Base-by-base conservation (phyloP, 2,888 invertebrate species). In the Drosophila stalkeri region DNA sequence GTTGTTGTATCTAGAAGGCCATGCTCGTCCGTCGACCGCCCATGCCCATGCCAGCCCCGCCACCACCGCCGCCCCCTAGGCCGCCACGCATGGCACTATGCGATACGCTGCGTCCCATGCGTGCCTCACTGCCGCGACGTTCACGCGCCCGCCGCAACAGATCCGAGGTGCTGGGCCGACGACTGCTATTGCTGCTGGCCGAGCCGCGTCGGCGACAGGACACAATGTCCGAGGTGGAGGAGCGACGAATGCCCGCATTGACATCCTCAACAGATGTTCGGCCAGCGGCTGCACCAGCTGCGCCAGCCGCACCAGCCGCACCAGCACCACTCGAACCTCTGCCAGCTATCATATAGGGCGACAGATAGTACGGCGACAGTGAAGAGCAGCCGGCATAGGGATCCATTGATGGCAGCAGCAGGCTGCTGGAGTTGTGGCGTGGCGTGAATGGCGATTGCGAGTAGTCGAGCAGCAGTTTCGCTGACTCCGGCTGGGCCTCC, bases 171-270 rank as follows among this genome's bases (percentile, higher is more conserved):
- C 92, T 92, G 51, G 93, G 93, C 44, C 93, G 89, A 0, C 93
- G 90, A 72, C 91, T 92, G 49, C 84, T 86, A 80, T 82, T 89
- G 55, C 81, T 81, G 72, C 89, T 91, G 37, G 88, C 62, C n/a
- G 75, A 65, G 75, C 86, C 88, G 57, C 92, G 89, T 7, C 91
- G 88, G 37, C 90, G 91, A 64, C 92, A 90, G 54, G 82, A 80
- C 69, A 91, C 90, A 46, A 93, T 93, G 57, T 93, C 93, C 55
- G 93, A 93, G 16, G 93, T 93, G 12, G 93, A 93, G 37, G 93
- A 93, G 59, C 93, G 92, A 14, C 93, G 87, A 14, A 93, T 91
- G 41, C 86, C 86, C 11, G 89, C 87, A 20, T 77, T 31, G 83
- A 67, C n/a, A 62, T 72, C 44, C 64, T 75, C 57, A 39, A 20